Evolutionary conservation across 2,888 invertebrate genomes (phyloP).

Genomic region (Trachelus tabidus): DNA sequence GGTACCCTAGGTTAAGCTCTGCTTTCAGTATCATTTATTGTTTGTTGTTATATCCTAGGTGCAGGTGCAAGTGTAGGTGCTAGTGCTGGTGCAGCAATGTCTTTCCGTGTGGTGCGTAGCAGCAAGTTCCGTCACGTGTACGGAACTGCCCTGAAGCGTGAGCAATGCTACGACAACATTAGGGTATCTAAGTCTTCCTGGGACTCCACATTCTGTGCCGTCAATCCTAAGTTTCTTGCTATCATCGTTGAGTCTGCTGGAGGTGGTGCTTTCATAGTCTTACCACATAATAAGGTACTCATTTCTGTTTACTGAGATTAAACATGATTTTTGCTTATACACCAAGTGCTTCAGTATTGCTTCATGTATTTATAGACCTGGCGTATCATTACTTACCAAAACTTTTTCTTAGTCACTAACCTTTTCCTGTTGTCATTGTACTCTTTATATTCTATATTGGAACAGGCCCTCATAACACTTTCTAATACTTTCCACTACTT

Average conservation of each 20-base stretch:
- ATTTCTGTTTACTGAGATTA: slow-evolving; percentile 37
- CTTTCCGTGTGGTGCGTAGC: slow-evolving; percentile 95
- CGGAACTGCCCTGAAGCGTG: slow-evolving; percentile 91
- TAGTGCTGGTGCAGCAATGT: slow-evolving; percentile 72
- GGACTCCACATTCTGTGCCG: slow-evolving; percentile 98
- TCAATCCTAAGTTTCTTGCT: slow-evolving; percentile 97
- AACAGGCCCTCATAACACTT: background rate
- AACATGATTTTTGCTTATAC: background rate
- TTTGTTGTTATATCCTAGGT: slow-evolving; percentile 13
- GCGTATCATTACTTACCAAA: slow-evolving; percentile 9
- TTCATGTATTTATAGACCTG: background rate
- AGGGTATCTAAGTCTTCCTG: slow-evolving; percentile 97
- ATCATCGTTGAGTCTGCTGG: slow-evolving; percentile 97
- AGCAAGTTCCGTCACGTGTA: slow-evolving; percentile 98
- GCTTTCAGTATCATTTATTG: slow-evolving; percentile 8
- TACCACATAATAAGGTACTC: slow-evolving; percentile 89
- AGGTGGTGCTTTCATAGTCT: slow-evolving; percentile 94
- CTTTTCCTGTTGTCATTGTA: background rate
- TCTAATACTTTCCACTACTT: background rate
- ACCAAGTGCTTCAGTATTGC: background rate
- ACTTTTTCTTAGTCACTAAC: background rate
- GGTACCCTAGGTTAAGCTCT: background rate
- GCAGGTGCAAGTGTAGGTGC: slow-evolving; percentile 8
- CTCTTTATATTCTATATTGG: background rate
- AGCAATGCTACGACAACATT: slow-evolving; percentile 97